These are phyloP conservation scores for Callitettix versicolor DNA, from an alignment of 1,140 invertebrate genomes.

Conservation along the genomic window DNA sequence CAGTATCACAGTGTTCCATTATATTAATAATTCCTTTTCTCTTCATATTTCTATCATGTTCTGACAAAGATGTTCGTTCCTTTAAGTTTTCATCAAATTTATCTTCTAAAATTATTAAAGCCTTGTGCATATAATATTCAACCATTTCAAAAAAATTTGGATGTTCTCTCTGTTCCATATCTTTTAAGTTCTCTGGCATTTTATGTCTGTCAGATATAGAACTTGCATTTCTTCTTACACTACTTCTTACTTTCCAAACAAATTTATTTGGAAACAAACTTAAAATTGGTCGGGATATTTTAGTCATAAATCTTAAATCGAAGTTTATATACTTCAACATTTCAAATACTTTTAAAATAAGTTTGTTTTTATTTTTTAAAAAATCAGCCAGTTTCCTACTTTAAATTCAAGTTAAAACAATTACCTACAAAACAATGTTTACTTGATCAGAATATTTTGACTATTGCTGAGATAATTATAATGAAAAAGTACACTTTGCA, in stretches of 20 bases:
- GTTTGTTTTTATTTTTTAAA: no score
- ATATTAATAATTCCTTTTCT: constrained; percentile 56
- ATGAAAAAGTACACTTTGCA: no score
- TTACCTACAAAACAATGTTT: no score
- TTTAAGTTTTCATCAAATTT: constrained; percentile 19
- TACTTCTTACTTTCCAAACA: no score
- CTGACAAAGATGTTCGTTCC: constrained; percentile 8
- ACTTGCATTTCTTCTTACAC: no score
- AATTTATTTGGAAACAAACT: no score
- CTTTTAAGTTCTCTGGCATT: not conserved
- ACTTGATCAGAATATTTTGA: no score
- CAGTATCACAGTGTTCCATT: constrained; percentile 61
- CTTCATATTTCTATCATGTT: constrained; percentile 50
- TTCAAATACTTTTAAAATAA: not conserved
- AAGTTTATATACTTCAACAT: not conserved
- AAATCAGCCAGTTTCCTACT: no score
- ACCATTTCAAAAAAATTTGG: constrained; percentile 15
- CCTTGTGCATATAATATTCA: constrained; percentile 11
- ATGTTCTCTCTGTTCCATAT: constrained; percentile 1
- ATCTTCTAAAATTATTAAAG: constrained; percentile 11
- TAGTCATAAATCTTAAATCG: not conserved
- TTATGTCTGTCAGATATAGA: not conserved
- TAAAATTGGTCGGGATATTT: not conserved
- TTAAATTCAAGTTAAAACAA: no score
- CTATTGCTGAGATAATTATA: no score